These are phyloP conservation scores for Ellobium chinense DNA, from an alignment of 2,888 invertebrate genomes.

Conservation along the genomic window DNA sequence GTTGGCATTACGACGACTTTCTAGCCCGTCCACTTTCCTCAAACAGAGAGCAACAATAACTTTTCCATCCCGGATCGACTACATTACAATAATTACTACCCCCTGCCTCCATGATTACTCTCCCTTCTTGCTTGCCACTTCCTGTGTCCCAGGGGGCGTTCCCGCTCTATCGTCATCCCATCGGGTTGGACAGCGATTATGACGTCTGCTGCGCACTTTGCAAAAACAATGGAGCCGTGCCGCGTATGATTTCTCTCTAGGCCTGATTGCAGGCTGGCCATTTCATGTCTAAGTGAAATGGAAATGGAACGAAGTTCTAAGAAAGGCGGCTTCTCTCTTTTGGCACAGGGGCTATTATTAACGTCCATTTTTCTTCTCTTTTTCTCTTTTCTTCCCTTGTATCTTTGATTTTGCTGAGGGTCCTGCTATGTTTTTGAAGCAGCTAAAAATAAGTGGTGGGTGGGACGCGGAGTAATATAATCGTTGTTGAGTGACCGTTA, in stretches of 20 bases:
- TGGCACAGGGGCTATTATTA: too few relatives aligned
- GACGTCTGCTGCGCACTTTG: neutral
- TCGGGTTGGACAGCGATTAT: neutral
- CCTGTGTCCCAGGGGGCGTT: conserved; percentile 4
- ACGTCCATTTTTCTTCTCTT: too few relatives aligned
- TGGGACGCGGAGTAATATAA: too few relatives aligned
- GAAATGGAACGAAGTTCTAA: neutral
- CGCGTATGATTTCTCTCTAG: neutral
- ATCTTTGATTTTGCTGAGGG: too few relatives aligned
- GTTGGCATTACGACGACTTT: neutral
- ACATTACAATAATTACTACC: conserved; percentile 22
- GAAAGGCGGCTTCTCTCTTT: too few relatives aligned
- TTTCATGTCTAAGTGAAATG: neutral
- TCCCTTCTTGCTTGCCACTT: conserved; percentile 13
- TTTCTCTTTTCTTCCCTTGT: too few relatives aligned
- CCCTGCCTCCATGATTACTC: conserved; percentile 11
- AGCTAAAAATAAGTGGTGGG: too few relatives aligned
- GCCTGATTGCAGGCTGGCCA: neutral
- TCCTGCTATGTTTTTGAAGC: too few relatives aligned
- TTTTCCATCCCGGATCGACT: neutral
- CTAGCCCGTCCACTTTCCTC: neutral
- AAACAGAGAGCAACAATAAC: conserved; percentile 6
- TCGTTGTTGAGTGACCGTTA: too few relatives aligned
- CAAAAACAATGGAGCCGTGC: neutral
- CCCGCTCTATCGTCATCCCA: conserved; percentile 21